Conservation (phyloP, 1,140 invertebrate genomes). For the Trachymyrmex cornetzi region DNA sequence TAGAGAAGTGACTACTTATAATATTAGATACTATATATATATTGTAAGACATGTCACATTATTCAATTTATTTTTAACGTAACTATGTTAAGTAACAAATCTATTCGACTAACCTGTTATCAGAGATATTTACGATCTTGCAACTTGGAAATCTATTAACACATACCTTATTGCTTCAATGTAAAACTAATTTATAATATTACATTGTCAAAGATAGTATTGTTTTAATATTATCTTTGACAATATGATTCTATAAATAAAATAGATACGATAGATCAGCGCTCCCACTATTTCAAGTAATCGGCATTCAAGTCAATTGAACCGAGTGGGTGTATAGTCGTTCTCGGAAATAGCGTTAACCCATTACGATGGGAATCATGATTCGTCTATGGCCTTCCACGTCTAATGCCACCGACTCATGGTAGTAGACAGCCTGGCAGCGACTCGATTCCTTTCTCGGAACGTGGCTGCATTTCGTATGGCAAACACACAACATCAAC, state of each 20-base stretch:
- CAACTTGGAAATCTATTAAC: not conserved
- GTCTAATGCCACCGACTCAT: conserved; percentile 64
- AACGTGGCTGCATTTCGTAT: conserved; percentile 74
- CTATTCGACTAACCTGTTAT: not conserved
- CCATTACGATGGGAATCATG: conserved; percentile 78
- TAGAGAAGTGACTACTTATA: not conserved
- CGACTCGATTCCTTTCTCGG: conserved; percentile 77
- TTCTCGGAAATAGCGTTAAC: conserved; percentile 76
- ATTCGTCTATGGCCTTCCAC: conserved; percentile 77
- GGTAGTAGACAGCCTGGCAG: conserved; percentile 83
- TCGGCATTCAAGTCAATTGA: conserved; percentile 64
- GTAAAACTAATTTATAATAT: no score
- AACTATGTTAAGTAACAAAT: not conserved
- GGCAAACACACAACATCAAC: conserved; percentile 68
- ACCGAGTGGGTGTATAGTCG: conserved; percentile 55
- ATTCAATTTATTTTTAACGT: conserved; percentile 7
- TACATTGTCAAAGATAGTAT: no score
- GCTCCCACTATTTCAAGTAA: conserved; percentile 4
- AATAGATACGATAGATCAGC: conserved; percentile 11
- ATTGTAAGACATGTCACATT: not conserved
- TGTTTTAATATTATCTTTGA: no score
- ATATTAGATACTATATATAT: not conserved
- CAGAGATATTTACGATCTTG: conserved; percentile 9
- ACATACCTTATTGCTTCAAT: not conserved
- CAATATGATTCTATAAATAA: not conserved